Evolutionary conservation across 1,140 invertebrate genomes (phyloP), one percentile per base, ranked within the genome.

Genomic region (Pseudomyrmex concolor): DNA sequence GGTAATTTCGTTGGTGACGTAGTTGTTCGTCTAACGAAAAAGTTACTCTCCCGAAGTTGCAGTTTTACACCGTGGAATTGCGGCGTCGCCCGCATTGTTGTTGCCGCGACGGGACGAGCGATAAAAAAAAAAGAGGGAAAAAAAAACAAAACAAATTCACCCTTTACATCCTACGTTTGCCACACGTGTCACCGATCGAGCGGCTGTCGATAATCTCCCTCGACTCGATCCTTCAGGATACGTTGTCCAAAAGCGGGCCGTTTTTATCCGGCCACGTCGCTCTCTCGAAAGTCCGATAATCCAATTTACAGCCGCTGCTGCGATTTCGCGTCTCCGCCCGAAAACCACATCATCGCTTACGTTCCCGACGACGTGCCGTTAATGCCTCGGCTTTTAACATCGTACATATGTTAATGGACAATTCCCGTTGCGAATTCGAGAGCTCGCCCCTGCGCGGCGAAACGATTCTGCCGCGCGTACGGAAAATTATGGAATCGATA

Each of bases 161-260:
- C 54, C 50, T 51, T 70, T 86, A 74, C 57, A 74, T 82, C 57
- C 13, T 13, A 74, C 12, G 64, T n/a, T 62, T 59, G 84, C 71
- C 85, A 54, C 74, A 17, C 68, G 85, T 68, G 83, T 80, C 85
- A 70, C 74, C 85, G 76, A 85, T 55, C 55, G 22, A 62, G 63
- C 74, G 63, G 19, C 15, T 74, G 76, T 82, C 83, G 55, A 86
- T 86, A 86, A 86, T 85, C 80, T 77, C 57, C 19, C 70, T 64
- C 72, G 62, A 43, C 70, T 64, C 72, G 62, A 43, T 54, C 48
- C 76, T 59, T 59, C 48, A 67, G 63, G 22, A 85, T 70, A 66
- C 34, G 34, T 57, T 2, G 71, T 63, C 45, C 25, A 9, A 12
- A 9, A 12, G 22, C 60, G 19, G 25, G 43, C 50, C 77, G 59